Percentiles rank a stretch among this genome's conserved stretches.
Evolutionary conservation across 2,113 vertebrate species (phyloP).

Genomic region (Gorilla gorilla): DNA sequence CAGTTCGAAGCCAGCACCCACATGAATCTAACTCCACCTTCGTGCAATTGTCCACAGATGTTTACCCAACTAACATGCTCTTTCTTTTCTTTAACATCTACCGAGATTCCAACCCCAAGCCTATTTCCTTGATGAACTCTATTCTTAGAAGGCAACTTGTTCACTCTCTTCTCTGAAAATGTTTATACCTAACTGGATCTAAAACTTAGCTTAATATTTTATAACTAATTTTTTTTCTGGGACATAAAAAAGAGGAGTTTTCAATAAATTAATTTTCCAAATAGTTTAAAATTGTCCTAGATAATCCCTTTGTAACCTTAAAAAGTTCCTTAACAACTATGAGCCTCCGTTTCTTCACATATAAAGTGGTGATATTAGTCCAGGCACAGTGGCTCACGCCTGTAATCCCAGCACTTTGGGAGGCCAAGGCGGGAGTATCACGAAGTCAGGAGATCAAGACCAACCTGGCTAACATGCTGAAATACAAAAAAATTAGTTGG

Average conservation of each 20-base stretch:
- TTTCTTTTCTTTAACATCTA: background rate
- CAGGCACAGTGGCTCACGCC: too few species aligned
- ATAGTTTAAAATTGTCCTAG: background rate
- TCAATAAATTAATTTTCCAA: background rate
- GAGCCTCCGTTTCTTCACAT: background rate
- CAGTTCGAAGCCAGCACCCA: background rate
- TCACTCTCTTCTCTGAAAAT: background rate
- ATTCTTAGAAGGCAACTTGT: background rate
- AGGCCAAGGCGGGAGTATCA: too few species aligned
- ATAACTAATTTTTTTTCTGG: background rate
- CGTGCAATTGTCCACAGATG: background rate
- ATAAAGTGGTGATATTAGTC: background rate
- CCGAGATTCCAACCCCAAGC: background rate
- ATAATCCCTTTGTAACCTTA: background rate
- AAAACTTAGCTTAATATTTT: background rate
- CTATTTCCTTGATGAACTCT: background rate
- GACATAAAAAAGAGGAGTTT: background rate
- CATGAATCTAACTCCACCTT: background rate
- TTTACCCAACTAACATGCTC: background rate
- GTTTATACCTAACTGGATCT: background rate
- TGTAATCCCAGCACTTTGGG: too few species aligned
- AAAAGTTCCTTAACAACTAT: background rate
- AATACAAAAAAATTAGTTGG: too few species aligned
- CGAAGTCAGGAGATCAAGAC: too few species aligned
- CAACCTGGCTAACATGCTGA: too few species aligned